Percentiles rank a stretch among this genome's conserved stretches.
Evolutionary conservation across 2,113 vertebrate genomes (phyloP).

Genomic region (Vidua macroura): DNA sequence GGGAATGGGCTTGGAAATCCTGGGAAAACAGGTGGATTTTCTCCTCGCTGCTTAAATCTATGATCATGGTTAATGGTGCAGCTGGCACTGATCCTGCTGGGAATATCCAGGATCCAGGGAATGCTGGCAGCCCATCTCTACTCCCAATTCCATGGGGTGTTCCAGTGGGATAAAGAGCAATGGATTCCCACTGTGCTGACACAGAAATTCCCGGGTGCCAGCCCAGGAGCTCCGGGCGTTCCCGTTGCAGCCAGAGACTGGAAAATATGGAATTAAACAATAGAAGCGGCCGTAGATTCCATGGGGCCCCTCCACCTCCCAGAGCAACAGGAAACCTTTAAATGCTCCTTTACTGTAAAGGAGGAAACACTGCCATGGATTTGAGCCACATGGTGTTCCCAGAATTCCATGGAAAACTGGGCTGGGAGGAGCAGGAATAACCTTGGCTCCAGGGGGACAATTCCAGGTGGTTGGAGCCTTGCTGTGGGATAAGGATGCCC

Average conservation of each 20-base stretch:
- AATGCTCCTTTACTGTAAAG: neutral
- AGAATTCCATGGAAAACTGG: neutral
- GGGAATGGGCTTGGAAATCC: neutral
- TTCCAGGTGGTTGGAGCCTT: neutral
- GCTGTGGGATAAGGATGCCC: neutral
- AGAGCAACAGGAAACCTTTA: conserved; percentile 12
- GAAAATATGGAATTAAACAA: conserved; percentile 19
- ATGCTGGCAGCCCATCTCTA: neutral
- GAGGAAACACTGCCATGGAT: neutral
- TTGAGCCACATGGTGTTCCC: neutral
- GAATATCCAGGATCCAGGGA: neutral
- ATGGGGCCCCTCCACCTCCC: neutral
- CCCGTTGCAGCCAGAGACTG: neutral
- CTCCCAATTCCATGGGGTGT: neutral
- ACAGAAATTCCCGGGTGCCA: neutral
- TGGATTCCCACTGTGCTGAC: fast-evolving
- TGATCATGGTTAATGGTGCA: neutral
- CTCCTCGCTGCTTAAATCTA: neutral
- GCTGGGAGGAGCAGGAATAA: neutral
- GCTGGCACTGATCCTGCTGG: neutral
- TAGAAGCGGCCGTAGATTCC: neutral
- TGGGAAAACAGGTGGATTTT: conserved; percentile 49
- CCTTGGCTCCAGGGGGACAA: neutral
- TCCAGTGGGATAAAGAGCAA: neutral
- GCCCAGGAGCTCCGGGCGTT: neutral